Evolutionary conservation across 2,113 vertebrate species (phyloP), one percentile per base, ranked within the genome.

Genomic region (Oryzias javanicus): DNA sequence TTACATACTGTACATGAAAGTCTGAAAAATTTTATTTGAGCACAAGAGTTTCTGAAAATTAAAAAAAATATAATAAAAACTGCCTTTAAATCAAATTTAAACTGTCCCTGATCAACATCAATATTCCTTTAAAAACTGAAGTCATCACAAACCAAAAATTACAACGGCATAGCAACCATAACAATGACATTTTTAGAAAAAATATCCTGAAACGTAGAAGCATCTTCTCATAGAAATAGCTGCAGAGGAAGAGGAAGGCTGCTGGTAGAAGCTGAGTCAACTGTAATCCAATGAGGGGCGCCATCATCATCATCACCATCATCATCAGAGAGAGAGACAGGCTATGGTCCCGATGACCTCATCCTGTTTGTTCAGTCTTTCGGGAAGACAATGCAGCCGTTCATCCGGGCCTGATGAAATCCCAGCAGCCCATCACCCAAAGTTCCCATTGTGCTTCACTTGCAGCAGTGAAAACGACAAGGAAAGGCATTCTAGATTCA

Each of bases 321-420:
- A 78, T 67, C 85, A 70, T 72, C 72, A 78, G 79, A 78, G 80
- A 55, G 66, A 52, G 69, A 79, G 60, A 60, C 79, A 51, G 54
- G 67, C 85, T 62, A 55, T 68, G 66, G 74, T 76, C 60, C 71
- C 56, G 65, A 83, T 91, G 86, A 91, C 83, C 86, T 91, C 89
- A 91, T 86, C 76, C 56, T 78, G 80, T 89, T 86, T 87, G 83
- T 87, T 89, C 81, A 81, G 84, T 86, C 77, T 89, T 86, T 80
- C 70, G 74, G 64, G 72, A 81, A 82, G 64, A 90, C 89, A 90
- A 89, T 85, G 75, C 46, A 72, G 67, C 66, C 82, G 80, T 87
- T 88, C 67, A 86, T 83, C 40, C 53, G 55, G 47, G 68, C 45
- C 72, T 78, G 63, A 78, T 65, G 54, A 59, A 63, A 55, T 57